Base-by-base conservation (phyloP, 2,888 invertebrate genomes). In the Apoda limacodes region DNA sequence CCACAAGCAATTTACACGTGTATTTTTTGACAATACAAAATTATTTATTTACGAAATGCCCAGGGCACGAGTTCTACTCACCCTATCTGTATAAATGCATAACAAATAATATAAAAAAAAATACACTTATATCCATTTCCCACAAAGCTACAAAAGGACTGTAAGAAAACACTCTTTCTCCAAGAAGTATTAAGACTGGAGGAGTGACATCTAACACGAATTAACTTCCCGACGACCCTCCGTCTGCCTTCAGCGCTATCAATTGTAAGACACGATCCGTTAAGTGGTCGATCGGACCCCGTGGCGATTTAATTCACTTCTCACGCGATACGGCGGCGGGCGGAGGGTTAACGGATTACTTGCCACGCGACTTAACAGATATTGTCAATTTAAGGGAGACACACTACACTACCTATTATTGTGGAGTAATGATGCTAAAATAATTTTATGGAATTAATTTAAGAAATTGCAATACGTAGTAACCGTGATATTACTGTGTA, bases 201-300 rank as follows among this genome's bases (percentile, higher is more conserved):
- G 59, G 60, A 67, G 54, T 72, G 76, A 76, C 76, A 76, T 60
- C 71, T 61, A 75, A 78, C 76, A 76, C 48, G 76, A 67, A 70
- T 76, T 72, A 75, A 78, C 76, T 75, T 67, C 70, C 72, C 59
- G 47, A 47, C 54, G 49, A 54, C 63, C 64, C 64, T 58, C 64
- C 60, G n/a, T n/a, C n/a, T n/a, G n/a, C n/a, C n/a, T n/a, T 47
- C 58, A 43, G 46, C 58, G 60, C 69, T 74, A 72, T 74, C 75
- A 69, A 66, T 70, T 63, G 55, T 62, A 63, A 70, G 70, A 70
- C 65, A 65, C 60, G 68, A 63, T 65, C 64, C 55, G 59, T 59
- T 71, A 71, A 75, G 74, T 74, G 72, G 70, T 65, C 62, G 51
- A 61, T 58, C 56, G 68, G 67, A 67, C 66, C 71, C 71, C 66